Conservation (phyloP, 2,797 vertebrate genomes). For the Sparus aurata region DNA sequence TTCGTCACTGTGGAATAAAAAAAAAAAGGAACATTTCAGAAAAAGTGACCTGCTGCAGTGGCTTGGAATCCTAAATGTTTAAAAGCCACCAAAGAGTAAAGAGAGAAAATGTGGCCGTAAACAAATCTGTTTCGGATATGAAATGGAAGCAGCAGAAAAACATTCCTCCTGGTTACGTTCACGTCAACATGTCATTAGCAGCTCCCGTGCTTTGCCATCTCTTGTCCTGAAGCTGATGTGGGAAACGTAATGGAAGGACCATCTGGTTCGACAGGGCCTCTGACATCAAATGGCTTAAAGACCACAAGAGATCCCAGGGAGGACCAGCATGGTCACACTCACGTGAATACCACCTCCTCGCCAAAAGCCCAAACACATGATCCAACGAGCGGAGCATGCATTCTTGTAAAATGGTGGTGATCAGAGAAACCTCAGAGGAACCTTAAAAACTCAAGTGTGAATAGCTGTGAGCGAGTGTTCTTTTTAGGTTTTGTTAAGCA, state of each 20-base stretch:
- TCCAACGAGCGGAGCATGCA: slow-evolving; percentile 60
- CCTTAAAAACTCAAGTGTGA: slow-evolving; percentile 56
- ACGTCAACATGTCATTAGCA: slow-evolving; percentile 71
- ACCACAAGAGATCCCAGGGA: slow-evolving; percentile 52
- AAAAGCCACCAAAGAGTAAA: slow-evolving; percentile 15
- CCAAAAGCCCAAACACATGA: slow-evolving; percentile 66
- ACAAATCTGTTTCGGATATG: slow-evolving; percentile 67
- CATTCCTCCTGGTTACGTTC: slow-evolving; percentile 58
- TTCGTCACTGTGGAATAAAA: slow-evolving; percentile 1
- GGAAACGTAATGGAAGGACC: slow-evolving; percentile 60
- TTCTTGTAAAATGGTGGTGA: slow-evolving; percentile 68
- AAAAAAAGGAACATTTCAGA: neutral
- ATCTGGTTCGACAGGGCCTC: slow-evolving; percentile 71
- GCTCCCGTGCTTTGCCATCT: slow-evolving; percentile 57
- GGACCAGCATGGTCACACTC: slow-evolving; percentile 55
- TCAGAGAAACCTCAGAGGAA: slow-evolving; percentile 59
- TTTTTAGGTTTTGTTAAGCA: slow-evolving; percentile 25
- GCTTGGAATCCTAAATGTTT: slow-evolving; percentile 7
- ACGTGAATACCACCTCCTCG: slow-evolving; percentile 58
- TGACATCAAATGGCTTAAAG: slow-evolving; percentile 67
- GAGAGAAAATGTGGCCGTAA: slow-evolving; percentile 35
- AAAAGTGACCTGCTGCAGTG: slow-evolving; percentile 10
- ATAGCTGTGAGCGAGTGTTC: slow-evolving; percentile 27
- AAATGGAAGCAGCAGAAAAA: slow-evolving; percentile 48
- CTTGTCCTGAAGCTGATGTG: slow-evolving; percentile 59